Conservation (phyloP, 2,888 invertebrate species). For the Hybos culiciformis region DNA sequence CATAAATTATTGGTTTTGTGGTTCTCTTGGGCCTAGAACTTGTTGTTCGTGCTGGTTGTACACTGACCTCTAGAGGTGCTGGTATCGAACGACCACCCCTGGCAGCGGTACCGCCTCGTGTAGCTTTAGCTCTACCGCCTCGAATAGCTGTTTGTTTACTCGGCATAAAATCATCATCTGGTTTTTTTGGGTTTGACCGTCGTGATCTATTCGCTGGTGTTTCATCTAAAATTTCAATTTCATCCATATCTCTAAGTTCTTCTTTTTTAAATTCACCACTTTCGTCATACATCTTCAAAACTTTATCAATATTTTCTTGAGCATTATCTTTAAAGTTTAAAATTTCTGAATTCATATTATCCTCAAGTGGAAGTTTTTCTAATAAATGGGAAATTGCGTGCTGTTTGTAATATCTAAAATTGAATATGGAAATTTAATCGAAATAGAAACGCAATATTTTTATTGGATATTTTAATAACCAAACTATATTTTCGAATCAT, state of each 20-base stretch:
- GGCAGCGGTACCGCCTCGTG: not conserved
- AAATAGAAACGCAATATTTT: not conserved
- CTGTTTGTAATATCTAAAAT: conserved; percentile 38
- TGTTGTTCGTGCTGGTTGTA: not conserved
- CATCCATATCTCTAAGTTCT: not conserved
- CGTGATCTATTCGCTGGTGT: not conserved
- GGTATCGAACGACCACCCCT: too few species aligned
- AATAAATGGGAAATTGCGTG: conserved; percentile 40
- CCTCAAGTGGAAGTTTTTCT: conserved; percentile 36
- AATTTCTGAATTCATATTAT: conserved; percentile 39
- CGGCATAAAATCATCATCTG: too few species aligned
- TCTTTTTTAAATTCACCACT: conserved; percentile 10
- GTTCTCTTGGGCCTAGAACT: not conserved
- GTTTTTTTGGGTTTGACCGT: not conserved
- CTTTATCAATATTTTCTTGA: conserved; percentile 19
- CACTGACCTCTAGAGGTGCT: not conserved
- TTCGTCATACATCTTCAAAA: conserved; percentile 23
- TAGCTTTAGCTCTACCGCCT: not conserved
- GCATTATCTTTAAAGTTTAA: conserved; percentile 31
- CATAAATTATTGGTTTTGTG: conserved; percentile 3
- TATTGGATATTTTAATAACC: not conserved
- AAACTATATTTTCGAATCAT: too few species aligned
- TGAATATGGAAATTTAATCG: not conserved
- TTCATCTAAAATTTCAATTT: not conserved
- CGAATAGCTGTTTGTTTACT: not conserved